Evolutionary conservation across 1,140 invertebrate genomes (phyloP), one percentile per base, ranked within the genome.

Genomic region (Ridgeia piscesae): DNA sequence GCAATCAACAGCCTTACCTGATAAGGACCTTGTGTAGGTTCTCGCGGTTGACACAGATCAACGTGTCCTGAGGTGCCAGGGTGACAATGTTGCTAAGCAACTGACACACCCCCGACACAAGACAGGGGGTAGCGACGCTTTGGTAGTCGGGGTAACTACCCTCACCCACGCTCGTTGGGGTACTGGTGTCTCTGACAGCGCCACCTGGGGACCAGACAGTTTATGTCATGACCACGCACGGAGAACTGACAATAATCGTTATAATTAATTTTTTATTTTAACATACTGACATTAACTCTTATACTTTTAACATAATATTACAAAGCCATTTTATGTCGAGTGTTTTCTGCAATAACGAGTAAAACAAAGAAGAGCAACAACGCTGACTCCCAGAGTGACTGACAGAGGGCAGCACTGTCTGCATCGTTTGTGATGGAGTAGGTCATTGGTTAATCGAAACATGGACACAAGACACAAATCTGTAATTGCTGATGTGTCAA

Each of bases 71-170:
- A 33, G 95, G 95, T 33, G 94, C 94, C 91, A 95, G 92, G 8
- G 94, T 92, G 8, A 95, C 94, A 27, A 96, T 91, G 93, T 96
- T 96, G 6, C 93, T 91, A 14, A 96, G 93, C n/a, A 96, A 93
- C 90, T 94, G 94, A 91, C 94, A 94, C 1, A 95, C 94, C 27
- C 94, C 94, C 27, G 95, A 94, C 33, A 95, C 93, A 1, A 96
- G 94, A 91, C 94, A 94, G 34, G 95, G 95, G 17, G 95, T 95
- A 35, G 94, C 94, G n/a, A 95, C 94, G 92, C 93, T 94, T 31
- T 93, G 94, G 77, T 92, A 91, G 34, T 93, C 92, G 35, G 89
- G 34, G 33, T 35, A 35, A 35, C 33, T 90, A 35, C 14, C 35
- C 33, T 34, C 35, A 21, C 35, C 92, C 34, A 77, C n/a, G 58